Evolutionary conservation across 2,113 vertebrate genomes (phyloP).

Genomic region (Aplodontia rufa): DNA sequence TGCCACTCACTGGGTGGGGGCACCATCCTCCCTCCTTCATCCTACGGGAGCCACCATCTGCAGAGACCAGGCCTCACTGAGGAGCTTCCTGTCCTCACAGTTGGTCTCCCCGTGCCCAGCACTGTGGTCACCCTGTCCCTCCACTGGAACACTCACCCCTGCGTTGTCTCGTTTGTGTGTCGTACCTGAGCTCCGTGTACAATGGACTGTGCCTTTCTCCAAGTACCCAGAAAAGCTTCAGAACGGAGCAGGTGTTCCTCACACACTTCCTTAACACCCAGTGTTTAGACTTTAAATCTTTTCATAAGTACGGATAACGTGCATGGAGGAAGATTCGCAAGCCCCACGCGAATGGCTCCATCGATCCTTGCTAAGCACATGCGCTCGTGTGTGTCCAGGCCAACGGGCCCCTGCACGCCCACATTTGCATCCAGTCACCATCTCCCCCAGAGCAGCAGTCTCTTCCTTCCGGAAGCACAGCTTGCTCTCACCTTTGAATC

Average conservation of each 20-base stretch:
- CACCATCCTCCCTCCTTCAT: not conserved
- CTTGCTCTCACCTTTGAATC: not conserved
- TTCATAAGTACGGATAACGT: not conserved
- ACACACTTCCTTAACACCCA: too few relatives aligned
- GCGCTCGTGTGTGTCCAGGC: too few relatives aligned
- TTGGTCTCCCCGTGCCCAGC: not conserved
- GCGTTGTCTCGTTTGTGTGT: rapidly evolving
- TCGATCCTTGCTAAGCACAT: not conserved
- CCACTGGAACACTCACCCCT: rapidly evolving
- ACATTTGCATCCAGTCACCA: not conserved
- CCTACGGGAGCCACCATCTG: rapidly evolving
- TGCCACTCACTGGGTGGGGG: not conserved
- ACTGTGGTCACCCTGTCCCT: rapidly evolving
- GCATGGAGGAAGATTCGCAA: not conserved
- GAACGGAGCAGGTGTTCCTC: not conserved
- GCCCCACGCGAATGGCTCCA: rapidly evolving
- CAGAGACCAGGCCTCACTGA: not conserved
- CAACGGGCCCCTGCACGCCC: not conserved
- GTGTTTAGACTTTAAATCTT: not conserved
- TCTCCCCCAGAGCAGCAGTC: not conserved
- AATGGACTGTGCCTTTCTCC: not conserved
- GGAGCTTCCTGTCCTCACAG: not conserved
- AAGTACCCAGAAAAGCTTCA: not conserved
- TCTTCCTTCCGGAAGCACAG: not conserved
- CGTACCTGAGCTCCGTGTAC: rapidly evolving